Percentiles rank a stretch among this genome's conserved stretches.
phyloP scores from a whole-genome alignment of 1,140 invertebrate genomes.

The Pseudomyrmex gracilis region DNA sequence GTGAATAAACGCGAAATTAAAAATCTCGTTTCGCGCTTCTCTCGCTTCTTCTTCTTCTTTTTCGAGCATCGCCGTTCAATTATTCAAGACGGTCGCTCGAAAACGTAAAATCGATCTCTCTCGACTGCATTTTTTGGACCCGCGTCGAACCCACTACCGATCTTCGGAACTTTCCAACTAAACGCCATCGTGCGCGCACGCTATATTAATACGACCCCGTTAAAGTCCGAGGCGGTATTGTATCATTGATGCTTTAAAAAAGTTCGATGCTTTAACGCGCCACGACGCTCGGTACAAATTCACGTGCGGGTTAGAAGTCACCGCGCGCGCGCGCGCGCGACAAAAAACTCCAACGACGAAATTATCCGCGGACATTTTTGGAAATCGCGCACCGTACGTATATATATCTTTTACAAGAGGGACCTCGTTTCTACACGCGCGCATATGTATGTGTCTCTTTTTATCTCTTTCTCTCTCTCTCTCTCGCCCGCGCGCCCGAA shows the following conservation, averaged over 20 bases:
- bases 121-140: conserved; percentile 8
- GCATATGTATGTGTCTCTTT: neutral
- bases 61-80: neutral
- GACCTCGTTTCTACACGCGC: conserved; percentile 60
- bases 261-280: conserved; percentile 44
- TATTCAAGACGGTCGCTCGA: neutral
- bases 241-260: conserved; percentile 49
- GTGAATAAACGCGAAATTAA: neutral
- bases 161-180: neutral
- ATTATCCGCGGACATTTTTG: conserved; percentile 57
- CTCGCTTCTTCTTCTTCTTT: too few species aligned
- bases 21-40: neutral
- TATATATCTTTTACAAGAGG: conserved; percentile 46
- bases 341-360: conserved; percentile 35
- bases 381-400: conserved; percentile 42
- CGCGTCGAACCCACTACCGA: neutral
- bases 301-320: too few species aligned
- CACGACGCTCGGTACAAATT: conserved; percentile 8
- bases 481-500: conserved; percentile 55
- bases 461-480: neutral
- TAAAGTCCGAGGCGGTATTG: neutral
- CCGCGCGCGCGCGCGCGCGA: conserved; percentile 4
- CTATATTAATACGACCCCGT: conserved; percentile 39
- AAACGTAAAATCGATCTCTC: neutral
- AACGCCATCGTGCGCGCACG: neutral